phyloP scores from a whole-genome alignment of 2,113 vertebrate genomes.

The Cynocephalus volans region DNA sequence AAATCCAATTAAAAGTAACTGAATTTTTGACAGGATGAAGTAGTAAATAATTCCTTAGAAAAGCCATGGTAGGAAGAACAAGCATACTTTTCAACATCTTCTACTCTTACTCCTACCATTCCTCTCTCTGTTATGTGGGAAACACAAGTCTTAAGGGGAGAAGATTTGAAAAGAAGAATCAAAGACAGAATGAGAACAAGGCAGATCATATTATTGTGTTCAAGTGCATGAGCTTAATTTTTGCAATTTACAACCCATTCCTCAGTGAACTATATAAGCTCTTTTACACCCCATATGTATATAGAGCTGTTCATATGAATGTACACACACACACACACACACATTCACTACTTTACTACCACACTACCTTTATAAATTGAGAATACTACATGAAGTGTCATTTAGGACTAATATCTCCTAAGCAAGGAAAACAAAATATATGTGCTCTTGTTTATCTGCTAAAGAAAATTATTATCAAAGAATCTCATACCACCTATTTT shows the following conservation, averaged over 20 bases:
- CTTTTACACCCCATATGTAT: not conserved
- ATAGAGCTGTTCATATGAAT: not conserved
- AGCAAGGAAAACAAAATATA: not conserved
- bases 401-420: not conserved
- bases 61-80: not conserved
- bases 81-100: not conserved
- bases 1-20: not conserved
- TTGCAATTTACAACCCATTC: not conserved
- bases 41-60: not conserved
- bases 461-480: not conserved
- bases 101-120: not conserved
- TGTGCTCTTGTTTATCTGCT: not conserved
- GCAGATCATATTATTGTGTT: not conserved
- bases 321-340: too few relatives aligned
- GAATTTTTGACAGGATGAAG: not conserved
- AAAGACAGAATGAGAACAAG: not conserved
- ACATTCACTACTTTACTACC: not conserved
- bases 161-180: not conserved
- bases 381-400: not conserved
- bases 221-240: not conserved
- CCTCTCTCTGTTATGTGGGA: not conserved
- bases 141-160: not conserved
- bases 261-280: not conserved
- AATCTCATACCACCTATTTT: not conserved
- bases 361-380: not conserved